Conservation (phyloP, 1,140 invertebrate species). For the Micrasema longulum region DNA sequence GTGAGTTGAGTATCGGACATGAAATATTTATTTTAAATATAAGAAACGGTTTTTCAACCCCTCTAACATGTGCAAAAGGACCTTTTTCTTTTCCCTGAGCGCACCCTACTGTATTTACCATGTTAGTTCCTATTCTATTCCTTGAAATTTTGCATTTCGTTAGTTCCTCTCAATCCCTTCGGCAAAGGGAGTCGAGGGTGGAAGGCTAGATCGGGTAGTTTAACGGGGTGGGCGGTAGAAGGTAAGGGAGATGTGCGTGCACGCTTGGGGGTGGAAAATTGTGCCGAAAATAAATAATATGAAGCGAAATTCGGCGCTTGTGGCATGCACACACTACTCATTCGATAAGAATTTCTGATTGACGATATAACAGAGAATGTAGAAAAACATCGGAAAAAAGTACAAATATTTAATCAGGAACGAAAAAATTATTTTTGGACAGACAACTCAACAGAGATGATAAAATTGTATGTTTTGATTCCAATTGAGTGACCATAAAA, state of each 20-base stretch:
- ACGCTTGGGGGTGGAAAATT: conserved; percentile 51
- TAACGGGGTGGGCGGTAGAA: conserved; percentile 9
- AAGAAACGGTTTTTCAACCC: too few species aligned
- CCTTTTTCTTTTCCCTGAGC: conserved; percentile 47
- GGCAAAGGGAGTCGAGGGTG: conserved; percentile 31
- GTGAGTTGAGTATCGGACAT: too few species aligned
- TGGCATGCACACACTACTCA: conserved; percentile 34
- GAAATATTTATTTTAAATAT: too few species aligned
- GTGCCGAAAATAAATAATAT: conserved; percentile 49
- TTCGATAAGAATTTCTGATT: conserved; percentile 29
- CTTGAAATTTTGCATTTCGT: conserved; percentile 56
- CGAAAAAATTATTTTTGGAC: too few species aligned
- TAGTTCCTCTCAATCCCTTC: conserved; percentile 54
- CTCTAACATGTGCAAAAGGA: neutral
- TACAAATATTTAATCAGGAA: conserved; percentile 4
- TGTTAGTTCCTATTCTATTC: conserved; percentile 55
- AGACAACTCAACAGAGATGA: too few species aligned
- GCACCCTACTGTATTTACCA: conserved; percentile 55
- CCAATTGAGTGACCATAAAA: too few species aligned
- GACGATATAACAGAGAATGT: too few species aligned
- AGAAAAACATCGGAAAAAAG: conserved; percentile 19
- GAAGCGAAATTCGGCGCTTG: conserved; percentile 38
- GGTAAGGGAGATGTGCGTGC: conserved; percentile 49
- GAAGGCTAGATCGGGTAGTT: conserved; percentile 21
- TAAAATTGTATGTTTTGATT: too few species aligned